These are phyloP conservation scores for Mythimna pallens DNA, from an alignment of 2,888 invertebrate genomes.

Conservation along the genomic window DNA sequence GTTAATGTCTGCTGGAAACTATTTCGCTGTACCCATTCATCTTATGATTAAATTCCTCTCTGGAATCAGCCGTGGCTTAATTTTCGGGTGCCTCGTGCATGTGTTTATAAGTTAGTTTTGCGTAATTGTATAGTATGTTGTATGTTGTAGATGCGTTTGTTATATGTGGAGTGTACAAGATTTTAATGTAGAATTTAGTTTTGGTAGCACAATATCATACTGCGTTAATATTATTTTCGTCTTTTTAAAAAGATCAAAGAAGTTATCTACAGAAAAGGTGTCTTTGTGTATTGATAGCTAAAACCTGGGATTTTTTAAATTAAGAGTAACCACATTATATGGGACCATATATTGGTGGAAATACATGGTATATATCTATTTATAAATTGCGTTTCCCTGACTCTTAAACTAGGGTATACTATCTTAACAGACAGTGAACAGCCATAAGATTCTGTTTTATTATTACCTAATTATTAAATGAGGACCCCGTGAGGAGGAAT, in stretches of 20 bases:
- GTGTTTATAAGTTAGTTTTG: slow-evolving; percentile 37
- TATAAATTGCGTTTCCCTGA: too few species aligned
- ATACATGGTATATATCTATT: too few species aligned
- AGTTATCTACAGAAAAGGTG: too few species aligned
- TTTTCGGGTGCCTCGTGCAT: slow-evolving; percentile 51
- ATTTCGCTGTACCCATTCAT: slow-evolving; percentile 43
- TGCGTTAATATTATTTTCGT: not conserved
- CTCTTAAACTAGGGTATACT: too few species aligned
- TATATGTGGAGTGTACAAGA: not conserved
- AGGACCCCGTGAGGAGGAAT: too few species aligned
- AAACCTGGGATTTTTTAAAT: too few species aligned
- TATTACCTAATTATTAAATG: too few species aligned
- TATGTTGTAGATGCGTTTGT: slow-evolving; percentile 3
- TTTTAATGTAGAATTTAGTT: not conserved
- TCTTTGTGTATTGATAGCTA: too few species aligned
- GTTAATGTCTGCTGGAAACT: slow-evolving; percentile 54
- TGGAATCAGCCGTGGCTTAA: slow-evolving; percentile 44
- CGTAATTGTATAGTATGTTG: not conserved
- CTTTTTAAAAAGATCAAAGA: not conserved
- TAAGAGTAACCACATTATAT: too few species aligned
- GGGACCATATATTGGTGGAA: too few species aligned
- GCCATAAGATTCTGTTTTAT: too few species aligned
- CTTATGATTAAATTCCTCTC: slow-evolving; percentile 61
- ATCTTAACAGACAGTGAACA: too few species aligned
- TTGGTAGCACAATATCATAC: not conserved